A percentile compares a stretch with the other conserved stretches of the same genome.
These are phyloP conservation scores for Mystacides longicornis DNA, from an alignment of 2,888 invertebrate species.

Conservation along the genomic window DNA sequence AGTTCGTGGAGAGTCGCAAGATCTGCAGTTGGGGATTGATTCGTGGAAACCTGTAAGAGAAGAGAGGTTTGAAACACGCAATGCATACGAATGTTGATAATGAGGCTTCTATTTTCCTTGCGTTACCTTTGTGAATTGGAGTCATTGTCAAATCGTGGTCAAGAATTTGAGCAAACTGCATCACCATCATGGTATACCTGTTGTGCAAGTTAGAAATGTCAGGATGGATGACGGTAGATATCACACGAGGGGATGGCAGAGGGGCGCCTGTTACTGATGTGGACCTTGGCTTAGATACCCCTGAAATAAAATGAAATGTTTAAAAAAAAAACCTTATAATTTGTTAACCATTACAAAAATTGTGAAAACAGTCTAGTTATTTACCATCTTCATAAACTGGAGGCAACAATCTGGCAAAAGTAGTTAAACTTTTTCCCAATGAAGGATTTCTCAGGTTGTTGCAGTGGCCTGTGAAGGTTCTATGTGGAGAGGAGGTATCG, in stretches of 20 bases:
- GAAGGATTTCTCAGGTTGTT: conserved; percentile 79
- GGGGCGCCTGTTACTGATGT: conserved; percentile 67
- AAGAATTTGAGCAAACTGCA: conserved; percentile 92
- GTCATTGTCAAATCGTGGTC: conserved; percentile 95
- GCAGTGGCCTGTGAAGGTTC: conserved; percentile 76
- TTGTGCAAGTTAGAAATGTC: conserved; percentile 86
- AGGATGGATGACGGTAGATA: conserved; percentile 85
- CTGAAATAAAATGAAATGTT: conserved; percentile 34
- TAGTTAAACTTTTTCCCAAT: conserved; percentile 76
- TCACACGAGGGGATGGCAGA: conserved; percentile 77
- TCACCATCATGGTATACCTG: conserved; percentile 83
- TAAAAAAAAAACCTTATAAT: neutral
- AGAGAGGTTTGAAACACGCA: neutral
- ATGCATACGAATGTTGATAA: neutral
- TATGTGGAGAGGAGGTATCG: conserved; percentile 61
- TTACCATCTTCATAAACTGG: conserved; percentile 82
- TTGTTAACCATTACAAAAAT: neutral
- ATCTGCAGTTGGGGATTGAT: conserved; percentile 81
- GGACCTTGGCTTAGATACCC: conserved; percentile 71
- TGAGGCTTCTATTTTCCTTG: no score
- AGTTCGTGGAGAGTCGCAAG: conserved; percentile 78
- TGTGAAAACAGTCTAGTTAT: conserved; percentile 19
- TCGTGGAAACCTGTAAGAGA: conserved; percentile 64
- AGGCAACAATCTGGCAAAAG: conserved; percentile 76
- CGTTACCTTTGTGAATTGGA: conserved; percentile 74